phyloP scores from a whole-genome alignment of 1,140 invertebrate genomes.

The Drosophila eugracilis region DNA sequence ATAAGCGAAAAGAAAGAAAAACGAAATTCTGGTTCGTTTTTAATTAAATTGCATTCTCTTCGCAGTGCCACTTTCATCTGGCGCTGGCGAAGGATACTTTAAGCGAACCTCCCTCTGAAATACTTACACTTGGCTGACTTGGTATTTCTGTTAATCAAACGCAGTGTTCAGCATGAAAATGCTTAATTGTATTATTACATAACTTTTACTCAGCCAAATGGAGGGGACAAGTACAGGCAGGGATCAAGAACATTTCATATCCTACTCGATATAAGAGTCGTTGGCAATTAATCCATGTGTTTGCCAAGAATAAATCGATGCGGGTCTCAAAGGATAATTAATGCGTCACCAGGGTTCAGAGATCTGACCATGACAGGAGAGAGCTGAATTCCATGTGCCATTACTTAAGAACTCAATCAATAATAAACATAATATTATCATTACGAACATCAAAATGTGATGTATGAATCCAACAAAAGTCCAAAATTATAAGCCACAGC shows the following conservation, averaged over 20 bases:
- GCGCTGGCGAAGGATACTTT: constrained; percentile 8
- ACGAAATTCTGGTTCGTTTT: constrained; percentile 63
- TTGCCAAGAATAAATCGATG: constrained; percentile 68
- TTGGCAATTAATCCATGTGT: constrained; percentile 70
- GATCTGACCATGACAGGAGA: constrained; percentile 58
- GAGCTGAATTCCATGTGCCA: background rate
- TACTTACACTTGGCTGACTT: constrained; percentile 49
- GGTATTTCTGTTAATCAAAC: constrained; percentile 76
- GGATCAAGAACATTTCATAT: constrained; percentile 46
- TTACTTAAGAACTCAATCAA: background rate
- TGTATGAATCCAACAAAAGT: background rate
- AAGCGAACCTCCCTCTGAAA: constrained; percentile 9
- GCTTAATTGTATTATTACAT: constrained; percentile 80
- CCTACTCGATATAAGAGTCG: constrained; percentile 61
- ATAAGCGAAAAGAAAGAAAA: constrained; percentile 40
- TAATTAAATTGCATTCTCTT: constrained; percentile 78
- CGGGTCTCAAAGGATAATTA: constrained; percentile 76
- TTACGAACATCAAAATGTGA: background rate
- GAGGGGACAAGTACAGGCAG: background rate
- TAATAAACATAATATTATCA: constrained; percentile 2
- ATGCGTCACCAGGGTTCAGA: constrained; percentile 52
- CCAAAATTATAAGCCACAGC: constrained; percentile 16
- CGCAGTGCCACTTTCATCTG: constrained; percentile 36
- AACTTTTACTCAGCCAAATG: constrained; percentile 49
- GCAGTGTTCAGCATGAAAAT: constrained; percentile 72